A percentile compares a stretch with the other conserved stretches of the same genome.
phyloP scores from a whole-genome alignment of 92 coral and sea anemone genomes.

The Blastomussa wellsi region DNA sequence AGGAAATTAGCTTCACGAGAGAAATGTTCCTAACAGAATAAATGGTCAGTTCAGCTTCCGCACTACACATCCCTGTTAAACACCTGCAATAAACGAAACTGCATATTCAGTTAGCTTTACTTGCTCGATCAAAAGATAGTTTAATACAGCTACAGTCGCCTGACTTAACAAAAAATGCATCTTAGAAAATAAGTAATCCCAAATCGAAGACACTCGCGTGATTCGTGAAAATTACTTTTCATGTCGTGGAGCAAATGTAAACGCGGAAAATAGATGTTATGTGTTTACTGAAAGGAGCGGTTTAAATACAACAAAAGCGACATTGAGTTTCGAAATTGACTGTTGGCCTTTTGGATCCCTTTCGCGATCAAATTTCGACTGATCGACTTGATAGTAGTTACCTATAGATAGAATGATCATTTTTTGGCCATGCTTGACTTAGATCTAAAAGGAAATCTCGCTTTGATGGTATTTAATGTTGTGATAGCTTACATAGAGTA shows the following conservation, averaged over 20 bases:
- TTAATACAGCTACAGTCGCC: background rate
- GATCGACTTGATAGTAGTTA: background rate
- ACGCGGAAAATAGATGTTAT: background rate
- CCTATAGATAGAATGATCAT: background rate
- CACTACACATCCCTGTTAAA: background rate
- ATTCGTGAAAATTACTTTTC: background rate
- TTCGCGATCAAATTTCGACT: background rate
- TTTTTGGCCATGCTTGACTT: background rate
- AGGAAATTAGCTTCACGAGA: constrained; percentile 29
- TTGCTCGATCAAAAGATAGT: background rate
- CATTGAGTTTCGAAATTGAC: background rate
- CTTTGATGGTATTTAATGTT: background rate
- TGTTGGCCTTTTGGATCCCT: too few relatives aligned
- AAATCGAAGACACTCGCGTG: background rate
- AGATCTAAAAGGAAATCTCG: background rate
- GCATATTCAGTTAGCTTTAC: background rate
- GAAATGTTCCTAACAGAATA: constrained; percentile 22
- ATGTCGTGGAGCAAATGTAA: background rate
- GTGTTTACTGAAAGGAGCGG: constrained; percentile 28
- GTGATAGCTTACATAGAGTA: too few relatives aligned
- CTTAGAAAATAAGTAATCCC: background rate
- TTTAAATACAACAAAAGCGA: background rate
- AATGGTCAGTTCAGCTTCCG: constrained; percentile 30
- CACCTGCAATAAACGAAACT: constrained; percentile 7
- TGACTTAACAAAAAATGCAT: background rate